Evolutionary conservation across 92 coral and sea anemone species (phyloP), one percentile per base, ranked within the genome.

Genomic region (Micromussa lordhowensis): DNA sequence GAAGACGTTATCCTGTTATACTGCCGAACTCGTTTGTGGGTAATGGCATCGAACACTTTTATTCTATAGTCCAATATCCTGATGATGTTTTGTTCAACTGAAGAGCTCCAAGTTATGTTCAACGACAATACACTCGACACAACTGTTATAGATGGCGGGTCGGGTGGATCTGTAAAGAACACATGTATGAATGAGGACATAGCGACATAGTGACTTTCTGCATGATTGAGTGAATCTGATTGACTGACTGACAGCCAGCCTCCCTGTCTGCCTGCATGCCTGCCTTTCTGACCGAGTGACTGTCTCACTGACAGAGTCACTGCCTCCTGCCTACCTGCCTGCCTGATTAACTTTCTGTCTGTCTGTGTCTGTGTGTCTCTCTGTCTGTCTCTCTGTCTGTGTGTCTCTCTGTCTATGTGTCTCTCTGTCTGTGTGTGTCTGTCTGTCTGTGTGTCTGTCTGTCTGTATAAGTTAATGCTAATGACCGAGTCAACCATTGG

Each of bases 31-130:
- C 10, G 55, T 35, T 30, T 34, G 35, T 12, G 32, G 26, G 54
- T 36, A 28, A 24, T 17, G 7, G 48, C 81, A 61, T 74, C 88
- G 48, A 75, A 9, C 17, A 84, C 68, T 34, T 55, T 73, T 58
- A 84, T 58, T 58, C 44, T 84, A 38, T 73, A 84, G 79, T 74
- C 88, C 19, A 84, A 68, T 73, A 84, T 58, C 61, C 8, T 40
- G 32, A 84, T 75, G 79, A 55, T 58, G 63, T 84, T 35, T n/a
- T 84, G 73, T 58, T 26, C 21, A 17, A 14, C 53, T 26, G 88
- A 59, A 14, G 88, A 74, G 21, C 58, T 55, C 88, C 88, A 84
- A 58, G 38, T 36, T 26, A 84, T 4, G 29, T 58, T 75, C 18
- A 84, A 15, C 38, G 88, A 77, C 16, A 84, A 38, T 1, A 59